phyloP scores from a whole-genome alignment of 2,888 invertebrate genomes.

The Coleophora flavipennella region DNA sequence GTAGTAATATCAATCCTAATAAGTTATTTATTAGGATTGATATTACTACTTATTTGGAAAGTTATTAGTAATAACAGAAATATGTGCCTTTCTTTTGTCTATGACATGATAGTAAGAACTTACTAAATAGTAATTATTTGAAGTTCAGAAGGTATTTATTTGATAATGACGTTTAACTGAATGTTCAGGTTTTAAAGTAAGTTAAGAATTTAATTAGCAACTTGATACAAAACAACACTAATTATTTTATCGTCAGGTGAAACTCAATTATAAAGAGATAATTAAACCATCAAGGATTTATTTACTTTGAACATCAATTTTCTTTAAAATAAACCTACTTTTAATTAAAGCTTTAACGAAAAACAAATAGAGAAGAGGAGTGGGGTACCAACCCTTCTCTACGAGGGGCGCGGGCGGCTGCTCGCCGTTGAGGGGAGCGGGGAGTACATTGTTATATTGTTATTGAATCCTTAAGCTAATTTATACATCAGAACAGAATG shows the following conservation, averaged over 20 bases:
- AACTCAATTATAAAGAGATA: conserved; percentile 68
- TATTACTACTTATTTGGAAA: no score
- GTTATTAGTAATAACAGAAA: no score
- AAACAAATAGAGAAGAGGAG: conserved; percentile 60
- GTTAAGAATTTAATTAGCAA: conserved; percentile 28
- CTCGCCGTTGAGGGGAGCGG: conserved; percentile 28
- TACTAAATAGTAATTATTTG: no score
- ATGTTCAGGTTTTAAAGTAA: no score
- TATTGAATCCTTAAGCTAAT: conserved; percentile 21
- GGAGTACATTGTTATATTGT: conserved; percentile 21
- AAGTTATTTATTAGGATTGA: no score
- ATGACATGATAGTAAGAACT: no score
- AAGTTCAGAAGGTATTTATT: no score
- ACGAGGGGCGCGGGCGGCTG: no score
- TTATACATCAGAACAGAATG: conserved; percentile 12
- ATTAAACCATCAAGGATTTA: conserved; percentile 68
- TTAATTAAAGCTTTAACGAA: conserved; percentile 70
- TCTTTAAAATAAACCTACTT: conserved; percentile 68
- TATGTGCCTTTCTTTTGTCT: no score
- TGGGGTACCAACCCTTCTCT: conserved; percentile 51
- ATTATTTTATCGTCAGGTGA: conserved; percentile 58
- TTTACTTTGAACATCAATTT: conserved; percentile 69
- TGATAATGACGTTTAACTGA: no score
- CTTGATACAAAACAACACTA: conserved; percentile 33
- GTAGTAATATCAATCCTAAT: no score